These are phyloP conservation scores for Sympetrum striolatum DNA, from an alignment of 2,888 invertebrate genomes.

Conservation along the genomic window DNA sequence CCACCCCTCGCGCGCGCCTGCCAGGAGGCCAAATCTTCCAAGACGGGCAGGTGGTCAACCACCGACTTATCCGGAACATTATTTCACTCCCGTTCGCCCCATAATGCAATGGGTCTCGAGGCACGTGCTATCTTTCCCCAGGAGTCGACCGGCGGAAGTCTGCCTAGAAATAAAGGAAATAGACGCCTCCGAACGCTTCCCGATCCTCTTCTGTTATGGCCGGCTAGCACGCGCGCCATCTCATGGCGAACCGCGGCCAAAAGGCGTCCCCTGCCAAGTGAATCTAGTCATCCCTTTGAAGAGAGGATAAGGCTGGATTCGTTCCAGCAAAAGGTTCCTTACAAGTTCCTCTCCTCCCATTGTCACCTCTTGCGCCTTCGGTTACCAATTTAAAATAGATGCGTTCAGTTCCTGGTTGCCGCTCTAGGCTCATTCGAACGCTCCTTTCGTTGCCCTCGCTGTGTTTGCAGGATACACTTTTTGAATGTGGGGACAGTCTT, in stretches of 20 bases:
- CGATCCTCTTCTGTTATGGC: too few relatives aligned
- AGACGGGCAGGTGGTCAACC: not conserved
- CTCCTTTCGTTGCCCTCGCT: too few relatives aligned
- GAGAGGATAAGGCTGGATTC: not conserved
- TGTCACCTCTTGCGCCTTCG: not conserved
- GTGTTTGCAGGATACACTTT: too few relatives aligned
- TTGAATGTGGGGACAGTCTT: too few relatives aligned
- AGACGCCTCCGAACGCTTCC: too few relatives aligned
- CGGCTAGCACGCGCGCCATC: not conserved
- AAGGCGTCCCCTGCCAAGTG: not conserved
- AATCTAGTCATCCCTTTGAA: not conserved
- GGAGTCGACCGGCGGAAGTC: not conserved
- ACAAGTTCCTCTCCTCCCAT: not conserved
- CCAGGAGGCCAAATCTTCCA: not conserved
- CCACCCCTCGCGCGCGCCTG: not conserved
- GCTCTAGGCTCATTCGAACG: too few relatives aligned
- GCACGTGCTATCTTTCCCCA: not conserved
- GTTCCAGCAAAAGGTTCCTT: not conserved
- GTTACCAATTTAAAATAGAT: not conserved
- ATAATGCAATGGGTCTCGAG: not conserved
- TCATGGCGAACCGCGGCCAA: not conserved
- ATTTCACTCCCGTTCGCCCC: not conserved
- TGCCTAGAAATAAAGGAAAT: not conserved
- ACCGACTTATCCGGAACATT: not conserved
- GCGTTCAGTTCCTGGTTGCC: not conserved